Conservation (phyloP, 2,888 invertebrate genomes). For the Coleophora flavipennella region DNA sequence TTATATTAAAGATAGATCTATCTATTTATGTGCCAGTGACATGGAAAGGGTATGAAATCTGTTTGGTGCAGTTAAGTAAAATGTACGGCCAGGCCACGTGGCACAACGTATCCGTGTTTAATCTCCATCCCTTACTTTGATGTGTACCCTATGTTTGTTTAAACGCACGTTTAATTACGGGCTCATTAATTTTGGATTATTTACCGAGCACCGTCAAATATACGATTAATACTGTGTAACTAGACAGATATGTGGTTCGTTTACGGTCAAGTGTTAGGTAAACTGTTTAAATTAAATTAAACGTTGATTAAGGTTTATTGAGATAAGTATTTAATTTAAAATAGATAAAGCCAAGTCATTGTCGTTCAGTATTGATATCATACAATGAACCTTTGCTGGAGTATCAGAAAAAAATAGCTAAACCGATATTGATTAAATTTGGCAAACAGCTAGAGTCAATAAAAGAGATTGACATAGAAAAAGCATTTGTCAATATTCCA, state of each 20-base stretch:
- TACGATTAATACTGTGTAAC: neutral
- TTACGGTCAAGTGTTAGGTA: conserved; percentile 3
- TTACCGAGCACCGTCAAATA: conserved; percentile 27
- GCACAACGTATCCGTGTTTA: conserved; percentile 62
- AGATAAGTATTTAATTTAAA: neutral
- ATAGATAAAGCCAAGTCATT: neutral
- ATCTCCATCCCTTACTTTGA: conserved; percentile 60
- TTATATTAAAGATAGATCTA: neutral
- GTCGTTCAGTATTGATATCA: neutral
- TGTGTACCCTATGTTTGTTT: conserved; percentile 59
- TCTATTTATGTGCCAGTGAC: neutral
- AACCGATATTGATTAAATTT: too few species aligned
- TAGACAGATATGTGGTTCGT: neutral
- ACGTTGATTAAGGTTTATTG: neutral
- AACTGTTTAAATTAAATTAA: neutral
- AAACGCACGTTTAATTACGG: conserved; percentile 64
- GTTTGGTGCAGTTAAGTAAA: conserved; percentile 19
- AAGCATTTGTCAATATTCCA: too few species aligned
- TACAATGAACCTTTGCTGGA: too few species aligned
- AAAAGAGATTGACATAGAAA: too few species aligned
- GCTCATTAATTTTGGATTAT: conserved; percentile 68
- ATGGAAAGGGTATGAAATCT: neutral
- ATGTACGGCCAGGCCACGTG: conserved; percentile 54
- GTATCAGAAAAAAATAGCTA: too few species aligned
- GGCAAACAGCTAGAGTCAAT: too few species aligned